These are phyloP conservation scores for Apaloderma vittatum DNA, from an alignment of 2,113 vertebrate genomes.

Conservation along the genomic window DNA sequence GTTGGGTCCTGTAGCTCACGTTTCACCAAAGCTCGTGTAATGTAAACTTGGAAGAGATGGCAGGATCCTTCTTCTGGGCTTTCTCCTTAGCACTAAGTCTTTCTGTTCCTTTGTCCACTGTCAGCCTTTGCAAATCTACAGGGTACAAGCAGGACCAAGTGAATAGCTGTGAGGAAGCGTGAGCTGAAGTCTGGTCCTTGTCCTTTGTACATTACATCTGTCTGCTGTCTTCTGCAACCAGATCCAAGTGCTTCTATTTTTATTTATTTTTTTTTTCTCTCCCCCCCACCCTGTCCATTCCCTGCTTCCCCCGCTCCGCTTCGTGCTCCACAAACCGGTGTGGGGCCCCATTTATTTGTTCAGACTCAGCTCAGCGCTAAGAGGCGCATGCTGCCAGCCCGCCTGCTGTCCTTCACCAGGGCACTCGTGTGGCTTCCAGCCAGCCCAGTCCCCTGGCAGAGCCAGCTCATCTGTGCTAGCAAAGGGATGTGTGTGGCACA, in stretches of 20 bases:
- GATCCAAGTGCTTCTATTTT: not conserved
- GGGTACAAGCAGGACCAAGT: not conserved
- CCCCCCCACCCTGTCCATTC: rapidly evolving
- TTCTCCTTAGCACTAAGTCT: not conserved
- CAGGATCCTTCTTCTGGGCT: not conserved
- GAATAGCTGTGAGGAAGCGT: not conserved
- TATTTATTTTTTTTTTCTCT: no score
- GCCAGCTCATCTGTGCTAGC: not conserved
- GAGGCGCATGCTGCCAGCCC: not conserved
- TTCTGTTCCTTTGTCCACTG: not conserved
- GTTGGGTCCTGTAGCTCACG: not conserved
- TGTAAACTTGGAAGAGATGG: not conserved
- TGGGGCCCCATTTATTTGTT: no score
- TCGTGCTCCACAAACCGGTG: not conserved
- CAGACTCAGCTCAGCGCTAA: no score
- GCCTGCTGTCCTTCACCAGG: not conserved
- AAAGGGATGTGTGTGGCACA: not conserved
- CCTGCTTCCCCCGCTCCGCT: not conserved
- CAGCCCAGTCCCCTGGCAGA: not conserved
- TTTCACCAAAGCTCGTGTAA: not conserved
- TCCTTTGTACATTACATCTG: rapidly evolving
- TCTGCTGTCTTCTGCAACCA: not conserved
- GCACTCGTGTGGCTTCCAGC: rapidly evolving
- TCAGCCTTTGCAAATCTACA: not conserved
- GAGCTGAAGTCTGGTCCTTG: not conserved